Percentiles rank a stretch among this genome's conserved stretches.
Evolutionary conservation across 2,113 vertebrate genomes (phyloP).

Genomic region (Channa argus): DNA sequence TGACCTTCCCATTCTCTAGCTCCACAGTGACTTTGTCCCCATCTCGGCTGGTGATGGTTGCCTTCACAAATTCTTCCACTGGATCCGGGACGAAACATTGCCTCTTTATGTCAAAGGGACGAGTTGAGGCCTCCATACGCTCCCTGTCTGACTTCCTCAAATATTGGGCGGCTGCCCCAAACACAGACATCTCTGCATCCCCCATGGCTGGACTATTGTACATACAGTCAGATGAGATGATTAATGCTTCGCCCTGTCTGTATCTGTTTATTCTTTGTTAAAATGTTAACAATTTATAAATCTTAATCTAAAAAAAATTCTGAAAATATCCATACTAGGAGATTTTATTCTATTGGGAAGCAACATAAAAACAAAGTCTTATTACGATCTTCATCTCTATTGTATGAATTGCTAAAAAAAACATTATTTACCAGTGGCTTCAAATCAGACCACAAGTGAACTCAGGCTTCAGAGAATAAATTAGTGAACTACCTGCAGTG

Average conservation of each 20-base stretch:
- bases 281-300: background rate
- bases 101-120: slow-evolving; percentile 88
- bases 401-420: background rate
- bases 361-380: background rate
- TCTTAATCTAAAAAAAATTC: too few relatives aligned
- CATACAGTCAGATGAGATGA: background rate
- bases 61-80: slow-evolving; percentile 88
- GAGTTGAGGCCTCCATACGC: slow-evolving; percentile 88
- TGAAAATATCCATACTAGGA: background rate
- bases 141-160: slow-evolving; percentile 90
- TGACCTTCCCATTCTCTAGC: slow-evolving; percentile 86
- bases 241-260: background rate
- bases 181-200: slow-evolving; percentile 86
- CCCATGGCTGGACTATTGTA: slow-evolving; percentile 78
- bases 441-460: slow-evolving; percentile 31
- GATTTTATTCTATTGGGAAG: background rate
- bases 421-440: slow-evolving; percentile 55
- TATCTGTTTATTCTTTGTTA: background rate
- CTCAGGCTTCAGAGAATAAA: slow-evolving; percentile 33
- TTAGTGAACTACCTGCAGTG: slow-evolving; percentile 56
- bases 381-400: background rate
- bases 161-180: slow-evolving; percentile 84
- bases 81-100: slow-evolving; percentile 87
- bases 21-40: slow-evolving; percentile 88
- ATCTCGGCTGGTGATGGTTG: slow-evolving; percentile 82